Base-by-base conservation (phyloP, 2,888 invertebrate species). In the Morinoia aosen region DNA sequence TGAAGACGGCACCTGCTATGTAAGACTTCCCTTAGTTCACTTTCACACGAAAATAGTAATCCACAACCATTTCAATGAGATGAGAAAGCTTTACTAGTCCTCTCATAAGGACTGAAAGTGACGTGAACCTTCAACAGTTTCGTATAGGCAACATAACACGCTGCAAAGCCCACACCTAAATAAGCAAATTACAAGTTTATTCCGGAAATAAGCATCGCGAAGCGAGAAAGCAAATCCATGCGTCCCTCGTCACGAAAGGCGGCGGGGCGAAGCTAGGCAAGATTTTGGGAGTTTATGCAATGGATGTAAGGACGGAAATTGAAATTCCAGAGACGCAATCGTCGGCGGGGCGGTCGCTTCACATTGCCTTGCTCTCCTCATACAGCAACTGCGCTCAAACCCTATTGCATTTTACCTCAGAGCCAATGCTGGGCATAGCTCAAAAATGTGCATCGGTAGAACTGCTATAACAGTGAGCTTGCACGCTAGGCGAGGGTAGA, bases 261-360 rank as follows among this genome's bases (percentile, higher is more conserved):
- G 90, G 39, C 90, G 90, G 11, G 90, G 90, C 90, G 90, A 90
- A 90, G 90, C 90, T 90, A 90, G 39, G 90, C 90, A 90, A 90
- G 90, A 90, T 90, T 90, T 90, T 40, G 10, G 48, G 90, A 90
- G 90, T 90, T 90, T 90, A 90, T 90, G 90, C 90, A 90, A 48
- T 90, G 90, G 90, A 90, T 90, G 90, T 90, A 90, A 90, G 90
- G 90, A 90, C 90, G 90, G 90, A 90, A 90, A 90, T 90, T 90
- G 90, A 90, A 90, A 90, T 90, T 90, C 90, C 90, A 90, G 90
- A 90, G 90, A 90, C 90, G 90, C 90, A 90, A 90, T 90, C 90
- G 90, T 48, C 48, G 48, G 90, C 90, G 90, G 90, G 39, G 40
- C 90, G 39, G 90, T 48, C 48, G 90, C 76, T 76, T 76, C 76